Percentiles rank a stretch among this genome's conserved stretches.
phyloP scores from a whole-genome alignment of 2,113 vertebrate species.

The Ia io region DNA sequence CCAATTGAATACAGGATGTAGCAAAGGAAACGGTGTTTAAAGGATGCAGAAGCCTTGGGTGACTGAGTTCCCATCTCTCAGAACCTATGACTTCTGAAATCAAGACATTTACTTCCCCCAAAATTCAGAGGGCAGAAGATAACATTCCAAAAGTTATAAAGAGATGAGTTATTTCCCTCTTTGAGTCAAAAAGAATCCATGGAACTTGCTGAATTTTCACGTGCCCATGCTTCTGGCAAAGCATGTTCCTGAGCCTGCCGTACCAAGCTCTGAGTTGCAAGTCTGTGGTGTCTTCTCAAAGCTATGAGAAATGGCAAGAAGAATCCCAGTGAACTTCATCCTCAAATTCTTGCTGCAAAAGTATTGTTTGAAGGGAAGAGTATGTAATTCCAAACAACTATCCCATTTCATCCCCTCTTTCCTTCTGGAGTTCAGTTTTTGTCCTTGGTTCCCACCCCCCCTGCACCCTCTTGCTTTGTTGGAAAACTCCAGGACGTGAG shows the following conservation, averaged over 20 bases:
- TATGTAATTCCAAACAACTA: not conserved
- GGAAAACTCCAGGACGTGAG: constrained; percentile 30
- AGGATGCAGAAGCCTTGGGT: not conserved
- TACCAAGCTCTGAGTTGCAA: not conserved
- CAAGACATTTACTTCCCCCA: not conserved
- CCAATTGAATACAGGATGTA: not conserved
- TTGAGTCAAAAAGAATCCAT: not conserved
- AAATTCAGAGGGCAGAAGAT: not conserved
- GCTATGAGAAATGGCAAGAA: not conserved
- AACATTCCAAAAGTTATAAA: constrained; percentile 10
- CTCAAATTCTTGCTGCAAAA: not conserved
- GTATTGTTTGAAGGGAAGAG: not conserved
- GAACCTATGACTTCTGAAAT: not conserved
- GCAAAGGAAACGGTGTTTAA: not conserved
- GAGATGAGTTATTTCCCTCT: not conserved
- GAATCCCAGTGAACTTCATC: not conserved
- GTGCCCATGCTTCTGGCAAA: not conserved
- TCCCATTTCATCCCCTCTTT: not conserved
- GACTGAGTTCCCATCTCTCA: not conserved
- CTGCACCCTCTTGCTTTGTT: not conserved
- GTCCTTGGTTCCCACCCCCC: not conserved
- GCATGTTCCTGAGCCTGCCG: not conserved
- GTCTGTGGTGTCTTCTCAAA: not conserved
- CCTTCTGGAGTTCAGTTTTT: constrained; percentile 20
- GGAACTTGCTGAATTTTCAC: not conserved